phyloP scores from a whole-genome alignment of 2,797 vertebrate genomes.

The Prionace glauca region DNA sequence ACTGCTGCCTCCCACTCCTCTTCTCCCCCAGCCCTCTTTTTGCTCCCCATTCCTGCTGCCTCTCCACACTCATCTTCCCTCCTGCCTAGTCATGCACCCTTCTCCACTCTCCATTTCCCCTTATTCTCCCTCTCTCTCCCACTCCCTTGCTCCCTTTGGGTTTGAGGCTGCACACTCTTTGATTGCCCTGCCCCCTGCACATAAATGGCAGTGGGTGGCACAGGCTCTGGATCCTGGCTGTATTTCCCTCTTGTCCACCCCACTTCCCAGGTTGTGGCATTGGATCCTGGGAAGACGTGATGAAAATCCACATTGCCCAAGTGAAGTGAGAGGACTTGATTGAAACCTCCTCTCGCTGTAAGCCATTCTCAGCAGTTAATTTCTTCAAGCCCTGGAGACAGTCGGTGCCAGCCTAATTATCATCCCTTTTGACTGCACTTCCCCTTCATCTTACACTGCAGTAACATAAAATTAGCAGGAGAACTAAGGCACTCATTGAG shows the following conservation, averaged over 20 bases:
- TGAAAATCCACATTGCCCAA: not conserved
- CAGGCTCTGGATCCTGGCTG: not conserved
- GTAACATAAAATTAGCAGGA: not conserved
- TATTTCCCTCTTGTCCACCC: not conserved
- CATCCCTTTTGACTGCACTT: not conserved
- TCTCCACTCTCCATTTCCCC: not conserved
- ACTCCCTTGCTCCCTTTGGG: not conserved
- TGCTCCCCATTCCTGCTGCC: not conserved
- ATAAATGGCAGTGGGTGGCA: not conserved
- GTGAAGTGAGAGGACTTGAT: not conserved
- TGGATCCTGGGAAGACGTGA: not conserved
- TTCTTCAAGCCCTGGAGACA: not conserved
- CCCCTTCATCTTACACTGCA: not conserved
- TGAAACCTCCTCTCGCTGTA: not conserved
- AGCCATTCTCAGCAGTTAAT: not conserved
- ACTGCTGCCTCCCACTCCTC: not conserved
- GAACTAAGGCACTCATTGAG: not conserved
- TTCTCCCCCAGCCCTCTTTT: not conserved
- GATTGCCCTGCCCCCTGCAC: not conserved
- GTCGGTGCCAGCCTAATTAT: not conserved
- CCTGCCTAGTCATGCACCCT: not conserved
- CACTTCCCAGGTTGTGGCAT: not conserved
- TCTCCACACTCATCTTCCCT: not conserved
- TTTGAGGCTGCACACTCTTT: not conserved
- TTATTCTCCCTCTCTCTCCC: not conserved